Conservation (phyloP, 1,140 invertebrate genomes). For the Drosophila ficusphila region DNA sequence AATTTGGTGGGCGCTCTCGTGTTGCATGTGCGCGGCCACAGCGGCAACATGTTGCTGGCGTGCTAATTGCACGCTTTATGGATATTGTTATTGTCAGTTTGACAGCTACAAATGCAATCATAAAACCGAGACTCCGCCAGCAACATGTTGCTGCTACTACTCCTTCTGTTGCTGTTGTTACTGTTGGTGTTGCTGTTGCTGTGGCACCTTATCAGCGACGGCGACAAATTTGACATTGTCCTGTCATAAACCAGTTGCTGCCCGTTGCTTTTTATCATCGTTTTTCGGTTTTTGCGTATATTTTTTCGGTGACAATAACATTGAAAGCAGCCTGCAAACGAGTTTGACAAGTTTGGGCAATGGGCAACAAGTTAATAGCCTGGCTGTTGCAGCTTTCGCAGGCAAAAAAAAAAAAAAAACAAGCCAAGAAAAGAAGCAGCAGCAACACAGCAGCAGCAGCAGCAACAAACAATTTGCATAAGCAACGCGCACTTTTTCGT, state of each 20-base stretch:
- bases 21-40: conserved; percentile 37
- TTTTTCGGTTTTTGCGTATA: conserved; percentile 25
- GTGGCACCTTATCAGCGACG: conserved; percentile 54
- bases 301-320: conserved; percentile 80
- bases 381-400: conserved; percentile 65
- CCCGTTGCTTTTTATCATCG: conserved; percentile 53
- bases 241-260: conserved; percentile 76
- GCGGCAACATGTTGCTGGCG: conserved; percentile 72
- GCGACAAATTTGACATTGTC: conserved; percentile 75
- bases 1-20: conserved; percentile 67
- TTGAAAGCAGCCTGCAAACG: conserved; percentile 78
- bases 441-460: conserved; percentile 44
- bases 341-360: conserved; percentile 79
- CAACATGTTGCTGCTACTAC: conserved; percentile 66
- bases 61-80: conserved; percentile 76
- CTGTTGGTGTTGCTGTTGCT: conserved; percentile 10
- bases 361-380: conserved; percentile 77
- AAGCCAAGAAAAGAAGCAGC: conserved; percentile 29
- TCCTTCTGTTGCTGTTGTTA: too few species aligned
- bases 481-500: conserved; percentile 82
- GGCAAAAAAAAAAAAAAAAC: conserved; percentile 47
- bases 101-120: conserved; percentile 61
- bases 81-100: conserved; percentile 72
- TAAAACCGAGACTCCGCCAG: conserved; percentile 28
- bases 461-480: conserved; percentile 80